Base-by-base conservation (phyloP, 2,888 invertebrate species). In the Heteromyza rotundicornis region DNA sequence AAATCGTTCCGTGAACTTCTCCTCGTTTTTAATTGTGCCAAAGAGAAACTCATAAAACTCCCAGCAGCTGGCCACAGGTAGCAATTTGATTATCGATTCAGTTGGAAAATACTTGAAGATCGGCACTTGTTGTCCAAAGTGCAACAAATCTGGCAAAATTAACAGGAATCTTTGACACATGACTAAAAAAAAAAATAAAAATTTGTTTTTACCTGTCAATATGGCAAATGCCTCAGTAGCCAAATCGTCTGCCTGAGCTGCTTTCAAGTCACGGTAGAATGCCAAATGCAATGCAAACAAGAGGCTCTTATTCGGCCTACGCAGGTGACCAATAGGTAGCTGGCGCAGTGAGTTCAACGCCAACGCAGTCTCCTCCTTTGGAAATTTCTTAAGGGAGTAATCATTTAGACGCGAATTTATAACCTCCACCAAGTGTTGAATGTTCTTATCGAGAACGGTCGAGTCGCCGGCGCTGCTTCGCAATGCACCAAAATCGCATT, bases 21-120 rank as follows among this genome's bases (percentile, higher is more conserved):
- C 67, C 14, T 74, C 70, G 64, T 64, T 73, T 66, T 72, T 73
- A 56, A 68, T 72, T 23, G 7, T 62, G 14, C 63, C 57, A 53
- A 81, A 82, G 2, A 82, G 51, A 5, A 72, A 70, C 36, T 78
- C 71, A 64, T 82, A 82, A 27, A 82, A 73, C 19, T 71, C 67
- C 67, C 62, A 60, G 3, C 73, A 72, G 1, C 49, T 64, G 1
- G 64, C 47, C 5, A 74, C 62, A 8, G 79, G 75, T 7, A 82
- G 65, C 27, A 79, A 59, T 32, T 65, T 57, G 14, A 80, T 62
- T 32, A 82, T 65, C 1, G 72, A 64, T 22, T 65, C 44, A 49
- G 70, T 64, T 16, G 75, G 70, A 10, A 82, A 72, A 60, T 75
- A 72, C 12, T 69, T 72, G 57, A 77, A 79, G 22, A 81, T 67